Evolutionary conservation across 2,888 invertebrate species (phyloP), one percentile per base, ranked within the genome.

Genomic region (Heliothis peltigera): DNA sequence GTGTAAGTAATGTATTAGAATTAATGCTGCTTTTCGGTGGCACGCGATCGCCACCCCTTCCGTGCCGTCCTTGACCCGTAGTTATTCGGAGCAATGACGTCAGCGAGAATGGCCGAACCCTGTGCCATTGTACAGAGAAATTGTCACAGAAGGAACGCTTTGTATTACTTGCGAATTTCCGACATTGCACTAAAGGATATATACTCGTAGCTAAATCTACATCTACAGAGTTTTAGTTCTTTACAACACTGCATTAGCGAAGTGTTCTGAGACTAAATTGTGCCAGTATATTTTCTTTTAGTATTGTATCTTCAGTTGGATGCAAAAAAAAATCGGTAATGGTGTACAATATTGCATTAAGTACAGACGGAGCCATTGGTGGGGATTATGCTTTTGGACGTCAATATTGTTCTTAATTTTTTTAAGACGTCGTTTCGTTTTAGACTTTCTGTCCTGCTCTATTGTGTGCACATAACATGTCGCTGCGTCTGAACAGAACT

Each of bases 1-100:
- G 44, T 65, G 56, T 58, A 61, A 65, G 76, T 59, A 68, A 79
- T 81, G 58, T 79, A 81, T 79, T 79, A 75, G 79, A 75, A 64
- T 81, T 81, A 67, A 69, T 54, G 72, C 68, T 67, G 70, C 68
- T 72, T 80, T 80, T 67, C 48, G 63, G 60, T 39, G 68, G 62
- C 80, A 80, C 73, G 78, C 82, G 63, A 79, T 70, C 68, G 70
- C 68, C 80, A 80, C 79, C 81, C 82, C 83, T 73, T 79, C 68
- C 61, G 64, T 42, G 49, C 52, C 74, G 77, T 61, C 81, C 83
- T 79, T 82, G 81, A 82, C 81, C 75, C 79, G 69, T 58, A 71
- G 75, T 77, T 80, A 78, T 81, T 81, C 66, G 69, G 56, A 79
- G 79, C 73, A 21, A 62, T 81, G 81, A 82, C 81, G 83, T 81